A percentile compares a stretch with the other conserved stretches of the same genome.
Evolutionary conservation across 1,140 invertebrate genomes (phyloP).

Genomic region (Psix sp.): DNA sequence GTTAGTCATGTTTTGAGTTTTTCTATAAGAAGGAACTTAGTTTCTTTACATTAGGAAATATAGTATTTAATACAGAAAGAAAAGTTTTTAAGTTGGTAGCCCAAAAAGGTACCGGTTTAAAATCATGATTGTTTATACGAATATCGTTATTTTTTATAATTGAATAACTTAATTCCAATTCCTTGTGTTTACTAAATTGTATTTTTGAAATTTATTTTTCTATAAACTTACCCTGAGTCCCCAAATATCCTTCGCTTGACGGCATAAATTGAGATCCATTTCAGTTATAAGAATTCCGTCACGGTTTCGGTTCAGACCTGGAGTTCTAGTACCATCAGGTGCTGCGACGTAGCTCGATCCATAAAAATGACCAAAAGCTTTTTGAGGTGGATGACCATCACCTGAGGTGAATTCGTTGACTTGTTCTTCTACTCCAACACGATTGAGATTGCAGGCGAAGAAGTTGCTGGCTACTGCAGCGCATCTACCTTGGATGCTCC

Average conservation of each 20-base stretch:
- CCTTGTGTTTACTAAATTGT: too few relatives aligned
- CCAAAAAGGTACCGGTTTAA: too few relatives aligned
- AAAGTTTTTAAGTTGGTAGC: too few relatives aligned
- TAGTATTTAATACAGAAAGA: too few relatives aligned
- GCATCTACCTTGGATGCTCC: conserved; percentile 96
- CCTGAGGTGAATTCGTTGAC: conserved; percentile 96
- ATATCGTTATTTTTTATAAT: too few relatives aligned
- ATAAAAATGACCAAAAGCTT: conserved; percentile 98
- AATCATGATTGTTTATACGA: too few relatives aligned
- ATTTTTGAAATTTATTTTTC: background rate
- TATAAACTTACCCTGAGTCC: conserved; percentile 86
- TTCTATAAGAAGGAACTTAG: too few relatives aligned
- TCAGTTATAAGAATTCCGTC: conserved; percentile 96
- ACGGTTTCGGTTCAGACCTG: conserved; percentile 88
- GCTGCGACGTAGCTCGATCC: conserved; percentile 96
- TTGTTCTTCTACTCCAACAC: conserved; percentile 95
- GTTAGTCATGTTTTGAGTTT: too few relatives aligned
- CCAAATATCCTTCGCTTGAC: conserved; percentile 97
- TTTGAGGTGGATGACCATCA: conserved; percentile 93
- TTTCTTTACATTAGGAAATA: too few relatives aligned
- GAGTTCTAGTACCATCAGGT: conserved; percentile 94
- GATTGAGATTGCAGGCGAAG: conserved; percentile 96
- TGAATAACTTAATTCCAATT: too few relatives aligned
- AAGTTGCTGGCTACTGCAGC: conserved; percentile 98
- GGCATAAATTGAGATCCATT: conserved; percentile 95